phyloP scores from a whole-genome alignment of 2,113 vertebrate species.

The Albula goreensis region DNA sequence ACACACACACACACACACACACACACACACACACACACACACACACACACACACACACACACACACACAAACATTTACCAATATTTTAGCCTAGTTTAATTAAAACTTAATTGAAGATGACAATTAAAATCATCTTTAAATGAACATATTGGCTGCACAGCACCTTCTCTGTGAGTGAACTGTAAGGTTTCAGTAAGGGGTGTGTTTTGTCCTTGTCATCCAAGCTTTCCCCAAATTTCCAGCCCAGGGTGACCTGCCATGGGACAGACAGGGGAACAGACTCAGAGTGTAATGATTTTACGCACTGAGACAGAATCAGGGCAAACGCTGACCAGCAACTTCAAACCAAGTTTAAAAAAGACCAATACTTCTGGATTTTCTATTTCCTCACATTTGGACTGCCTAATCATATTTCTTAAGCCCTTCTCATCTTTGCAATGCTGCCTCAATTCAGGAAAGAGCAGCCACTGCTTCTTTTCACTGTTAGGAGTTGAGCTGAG shows the following conservation, averaged over 20 bases:
- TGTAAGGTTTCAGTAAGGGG: slow-evolving; percentile 88
- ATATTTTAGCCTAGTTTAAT: background rate
- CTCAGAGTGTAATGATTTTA: no score
- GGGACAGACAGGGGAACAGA: slow-evolving; percentile 13
- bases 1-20: background rate
- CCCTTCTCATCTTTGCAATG: no score
- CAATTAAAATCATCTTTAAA: background rate
- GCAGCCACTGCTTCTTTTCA: no score
- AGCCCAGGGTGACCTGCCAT: slow-evolving; percentile 82
- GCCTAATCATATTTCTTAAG: no score
- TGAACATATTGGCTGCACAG: no score
- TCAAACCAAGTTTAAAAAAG: no score
- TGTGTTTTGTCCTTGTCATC: slow-evolving; percentile 89
- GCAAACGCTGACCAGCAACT: no score
- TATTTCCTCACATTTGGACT: no score
- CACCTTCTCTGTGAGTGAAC: slow-evolving; percentile 92
- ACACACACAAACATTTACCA: background rate
- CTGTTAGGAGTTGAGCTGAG: no score
- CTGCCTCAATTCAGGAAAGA: no score
- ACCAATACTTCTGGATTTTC: no score
- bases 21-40: background rate
- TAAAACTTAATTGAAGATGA: background rate
- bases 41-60: slow-evolving; percentile 2
- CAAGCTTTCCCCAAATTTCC: slow-evolving; percentile 83
- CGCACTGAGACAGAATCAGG: no score